phyloP scores from a whole-genome alignment of 2,113 vertebrate species.

The Suncus etruscus region DNA sequence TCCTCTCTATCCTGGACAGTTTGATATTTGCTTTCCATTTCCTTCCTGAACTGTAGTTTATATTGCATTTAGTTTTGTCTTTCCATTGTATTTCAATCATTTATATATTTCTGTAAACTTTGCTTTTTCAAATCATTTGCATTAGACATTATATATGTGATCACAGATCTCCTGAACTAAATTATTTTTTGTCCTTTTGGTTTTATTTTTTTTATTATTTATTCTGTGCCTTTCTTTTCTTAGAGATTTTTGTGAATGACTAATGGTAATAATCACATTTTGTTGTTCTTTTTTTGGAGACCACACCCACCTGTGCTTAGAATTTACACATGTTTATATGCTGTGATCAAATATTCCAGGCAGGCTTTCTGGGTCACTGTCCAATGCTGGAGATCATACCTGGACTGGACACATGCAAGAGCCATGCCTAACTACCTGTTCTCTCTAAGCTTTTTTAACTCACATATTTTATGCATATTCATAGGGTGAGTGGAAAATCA shows the following conservation, averaged over 20 bases:
- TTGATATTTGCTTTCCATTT: background rate
- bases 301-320: too few species aligned
- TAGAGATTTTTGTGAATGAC: background rate
- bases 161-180: background rate
- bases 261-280: too few species aligned
- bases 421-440: background rate
- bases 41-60: background rate
- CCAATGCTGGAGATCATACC: too few species aligned
- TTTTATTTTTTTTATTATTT: constrained; percentile 27
- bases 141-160: background rate
- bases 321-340: too few species aligned
- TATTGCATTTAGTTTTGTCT: background rate
- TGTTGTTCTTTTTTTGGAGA: too few species aligned
- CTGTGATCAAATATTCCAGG: too few species aligned
- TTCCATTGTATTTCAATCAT: background rate
- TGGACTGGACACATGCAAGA: too few species aligned
- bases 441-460: background rate
- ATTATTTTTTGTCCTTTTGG: constrained; percentile 2
- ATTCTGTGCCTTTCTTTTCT: background rate
- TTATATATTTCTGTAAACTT: background rate
- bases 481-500: background rate
- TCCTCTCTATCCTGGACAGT: too few species aligned
- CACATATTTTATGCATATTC: background rate
- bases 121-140: background rate
- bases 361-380: too few species aligned